Conservation (phyloP, 2,113 vertebrate genomes). For the Polyodon spathula region DNA sequence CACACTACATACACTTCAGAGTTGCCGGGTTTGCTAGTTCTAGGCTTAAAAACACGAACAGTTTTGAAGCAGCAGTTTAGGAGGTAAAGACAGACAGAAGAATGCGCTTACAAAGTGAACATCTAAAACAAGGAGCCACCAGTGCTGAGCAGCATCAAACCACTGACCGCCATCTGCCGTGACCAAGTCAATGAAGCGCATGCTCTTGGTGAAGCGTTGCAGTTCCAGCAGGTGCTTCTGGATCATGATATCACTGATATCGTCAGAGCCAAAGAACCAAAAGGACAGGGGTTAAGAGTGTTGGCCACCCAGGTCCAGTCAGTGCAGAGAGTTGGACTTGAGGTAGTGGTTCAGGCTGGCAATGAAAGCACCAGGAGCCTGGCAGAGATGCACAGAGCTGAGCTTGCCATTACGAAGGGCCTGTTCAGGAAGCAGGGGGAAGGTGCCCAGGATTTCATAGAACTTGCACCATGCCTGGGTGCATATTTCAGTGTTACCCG, state of each 20-base stretch:
- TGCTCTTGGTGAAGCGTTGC: conserved; percentile 42
- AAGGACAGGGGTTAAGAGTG: conserved; percentile 83
- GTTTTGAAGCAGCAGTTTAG: conserved; percentile 76
- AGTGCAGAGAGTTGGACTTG: conserved; percentile 62
- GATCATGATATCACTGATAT: conserved; percentile 62
- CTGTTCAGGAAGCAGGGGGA: conserved; percentile 61
- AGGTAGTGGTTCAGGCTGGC: conserved; percentile 83
- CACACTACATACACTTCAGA: conserved; percentile 87
- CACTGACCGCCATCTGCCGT: conserved; percentile 90
- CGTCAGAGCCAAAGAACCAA: conserved; percentile 70
- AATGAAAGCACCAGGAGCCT: conserved; percentile 88
- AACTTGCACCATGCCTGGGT: conserved; percentile 95
- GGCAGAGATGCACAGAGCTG: conserved; percentile 82
- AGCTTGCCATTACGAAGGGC: conserved; percentile 64
- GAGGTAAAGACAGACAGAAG: conserved; percentile 80
- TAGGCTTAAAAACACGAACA: conserved; percentile 86
- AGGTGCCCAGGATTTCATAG: conserved; percentile 76
- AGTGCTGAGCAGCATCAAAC: conserved; percentile 63
- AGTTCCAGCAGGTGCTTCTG: conserved; percentile 50
- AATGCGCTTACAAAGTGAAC: conserved; percentile 91
- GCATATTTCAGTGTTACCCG: conserved; percentile 78
- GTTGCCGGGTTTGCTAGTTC: conserved; percentile 92
- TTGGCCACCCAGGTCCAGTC: conserved; percentile 87
- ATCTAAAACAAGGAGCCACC: conserved; percentile 87
- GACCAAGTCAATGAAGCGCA: conserved; percentile 66